phyloP scores from a whole-genome alignment of 2,797 vertebrate species.

The Gymnothorax reevesii region DNA sequence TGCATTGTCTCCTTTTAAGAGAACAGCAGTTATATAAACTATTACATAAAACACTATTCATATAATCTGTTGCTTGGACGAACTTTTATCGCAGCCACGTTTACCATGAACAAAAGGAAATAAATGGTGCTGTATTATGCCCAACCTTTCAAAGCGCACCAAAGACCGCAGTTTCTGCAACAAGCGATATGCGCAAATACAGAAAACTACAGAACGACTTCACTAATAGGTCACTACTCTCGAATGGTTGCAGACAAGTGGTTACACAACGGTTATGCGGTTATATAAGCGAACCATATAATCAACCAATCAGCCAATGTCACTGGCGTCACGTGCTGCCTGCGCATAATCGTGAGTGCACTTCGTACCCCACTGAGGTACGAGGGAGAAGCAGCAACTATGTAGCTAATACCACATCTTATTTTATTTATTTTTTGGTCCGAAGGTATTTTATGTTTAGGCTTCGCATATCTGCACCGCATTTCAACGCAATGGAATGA shows the following conservation, averaged over 20 bases:
- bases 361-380: not conserved
- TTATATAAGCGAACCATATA: slow-evolving; percentile 77
- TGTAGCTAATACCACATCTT: not conserved
- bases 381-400: not conserved
- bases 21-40: slow-evolving; percentile 63
- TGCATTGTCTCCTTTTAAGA: not conserved
- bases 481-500: not conserved
- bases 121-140: not conserved
- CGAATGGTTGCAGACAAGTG: slow-evolving; percentile 22
- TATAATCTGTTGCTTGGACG: not conserved
- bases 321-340: slow-evolving; percentile 57
- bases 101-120: not conserved
- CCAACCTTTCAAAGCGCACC: not conserved
- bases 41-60: slow-evolving; percentile 64
- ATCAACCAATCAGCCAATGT: slow-evolving; percentile 58
- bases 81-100: not conserved
- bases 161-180: not conserved
- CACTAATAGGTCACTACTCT: not conserved
- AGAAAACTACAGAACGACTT: not conserved
- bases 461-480: not conserved
- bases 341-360: not conserved
- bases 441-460: not conserved
- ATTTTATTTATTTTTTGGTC: not conserved
- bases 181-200: not conserved
- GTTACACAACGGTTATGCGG: slow-evolving; percentile 72